Base-by-base conservation (phyloP, 2,888 invertebrate genomes). In the Nephrocerus scutellatus region DNA sequence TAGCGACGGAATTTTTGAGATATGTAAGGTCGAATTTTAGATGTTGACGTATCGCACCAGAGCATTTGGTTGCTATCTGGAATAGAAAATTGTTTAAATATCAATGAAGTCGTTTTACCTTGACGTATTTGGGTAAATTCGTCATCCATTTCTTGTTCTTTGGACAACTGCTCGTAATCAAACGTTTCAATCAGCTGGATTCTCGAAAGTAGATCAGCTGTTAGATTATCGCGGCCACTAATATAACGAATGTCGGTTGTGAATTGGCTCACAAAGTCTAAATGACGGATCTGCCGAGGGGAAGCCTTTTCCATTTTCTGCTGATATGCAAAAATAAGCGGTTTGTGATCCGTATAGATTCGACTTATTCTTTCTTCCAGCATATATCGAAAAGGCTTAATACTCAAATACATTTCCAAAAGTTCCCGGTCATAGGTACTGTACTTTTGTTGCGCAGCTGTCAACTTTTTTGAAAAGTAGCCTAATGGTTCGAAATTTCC, bases 361-460 rank as follows among this genome's bases (percentile, higher is more conserved):
- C 22, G 32, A 24, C 39, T 45, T 8, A 28, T 14, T 10, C 47
- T 16, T 4, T 42, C 49, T 22, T 52, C 47, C 2, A 49, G 10
- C 30, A 46, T 39, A 36, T 50, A 47, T 16, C 46, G 46, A 31
- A 46, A 51, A 30, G 47, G 47, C 31, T 55, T 54, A 1, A 68
- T 47, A 1, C 58, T 55, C 22, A 52, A 43, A 32, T 63, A 68
- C 1, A 65, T 57, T 0, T 62, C 63, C 4, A 63, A 44, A 0
- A 69, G 52, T 46, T 66, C 62, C 6, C 63, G 19, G 41, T 70
- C 66, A 41, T 65, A 68, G 0, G 47, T 41, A 9, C 41, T 39
- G 14, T 64, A 67, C 4, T 58, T 59, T 12, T 31, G 38, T 41
- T 68, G 54, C 0, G 60, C 38, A 1, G 53, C 43, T 13, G 42